Evolutionary conservation across 92 coral and sea anemone species (phyloP), one percentile per base, ranked within the genome.

Genomic region (Umimayanthus kanabou): DNA sequence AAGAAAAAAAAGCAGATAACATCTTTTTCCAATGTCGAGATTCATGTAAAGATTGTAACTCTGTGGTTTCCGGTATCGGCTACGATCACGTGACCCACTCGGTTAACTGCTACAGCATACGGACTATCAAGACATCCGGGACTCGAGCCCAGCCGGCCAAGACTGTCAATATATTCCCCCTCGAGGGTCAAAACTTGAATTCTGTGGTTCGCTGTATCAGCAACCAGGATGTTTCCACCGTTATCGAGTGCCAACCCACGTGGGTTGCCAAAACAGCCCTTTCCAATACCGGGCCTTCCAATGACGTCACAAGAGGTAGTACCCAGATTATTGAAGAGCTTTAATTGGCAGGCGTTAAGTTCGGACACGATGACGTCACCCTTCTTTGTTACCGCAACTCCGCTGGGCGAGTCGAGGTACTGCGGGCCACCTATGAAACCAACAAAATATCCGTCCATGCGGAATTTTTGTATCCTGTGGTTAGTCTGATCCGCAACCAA

Each of bases 11-110:
- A 22, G 26, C 26, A 18, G 69, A 13, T 8, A 45, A 57, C n/a
- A 61, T 61, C 25, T 61, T 61, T 3, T 0, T 57, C 5, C 66
- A 53, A 15, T 57, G 10, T 47, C 50, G 50, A 57, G 45, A n/a
- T 39, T 87, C 66, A 95, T 0, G 96, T 93, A 85, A 96, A 95
- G 29, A 89, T 85, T 42, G 96, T 89, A 50, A 96, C 65, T 15
- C 99, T 95, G 87, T 96, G 95, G 58, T 96, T 96, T 47, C 98
- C 96, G 49, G 94, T 89, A 45, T 96, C 99, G 45, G 98, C 99
- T 40, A 96, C 94, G 53, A 95, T 84, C 92, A 92, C 98, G 84
- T 90, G 96, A 81, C 97, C 98, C 28, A 89, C 82, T n/a, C 95
- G 90, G 71, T 90, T 93, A 66, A 96, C 96, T 39, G 97, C 93